Percentiles rank a stretch among this genome's conserved stretches.
These are phyloP conservation scores for Troides oblongomaculatus DNA, from an alignment of 2,888 invertebrate species.

Conservation along the genomic window DNA sequence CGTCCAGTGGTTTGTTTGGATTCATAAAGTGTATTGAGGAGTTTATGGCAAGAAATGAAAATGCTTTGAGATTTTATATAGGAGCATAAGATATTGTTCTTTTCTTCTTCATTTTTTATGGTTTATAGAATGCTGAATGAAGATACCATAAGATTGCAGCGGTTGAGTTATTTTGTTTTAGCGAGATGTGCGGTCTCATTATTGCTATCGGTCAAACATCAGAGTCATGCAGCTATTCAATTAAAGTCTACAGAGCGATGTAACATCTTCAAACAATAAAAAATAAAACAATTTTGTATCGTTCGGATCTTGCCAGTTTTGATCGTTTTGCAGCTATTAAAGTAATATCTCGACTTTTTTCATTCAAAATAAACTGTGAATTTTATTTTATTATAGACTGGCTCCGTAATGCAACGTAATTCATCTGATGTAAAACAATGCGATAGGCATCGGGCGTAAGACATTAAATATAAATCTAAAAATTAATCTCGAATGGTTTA, in stretches of 20 bases:
- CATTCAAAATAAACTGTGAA: conserved; percentile 59
- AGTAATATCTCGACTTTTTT: conserved; percentile 56
- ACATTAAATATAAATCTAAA: conserved; percentile 65
- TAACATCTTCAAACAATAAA: conserved; percentile 58
- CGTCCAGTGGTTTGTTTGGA: background rate
- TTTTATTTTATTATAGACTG: conserved; percentile 62
- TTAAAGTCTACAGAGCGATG: conserved; percentile 63
- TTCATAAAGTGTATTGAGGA: background rate
- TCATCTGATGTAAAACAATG: conserved; percentile 71
- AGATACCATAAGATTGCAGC: conserved; percentile 26
- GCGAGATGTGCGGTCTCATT: conserved; percentile 60
- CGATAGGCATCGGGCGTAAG: conserved; percentile 64
- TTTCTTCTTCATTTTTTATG: background rate
- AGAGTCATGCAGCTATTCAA: conserved; percentile 67
- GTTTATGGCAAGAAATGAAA: background rate
- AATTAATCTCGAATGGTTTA: conserved; percentile 53
- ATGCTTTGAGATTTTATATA: background rate
- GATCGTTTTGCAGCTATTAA: conserved; percentile 70
- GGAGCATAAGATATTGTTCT: background rate
- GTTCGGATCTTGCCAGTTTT: conserved; percentile 54
- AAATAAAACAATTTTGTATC: conserved; percentile 59
- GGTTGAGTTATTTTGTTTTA: conserved; percentile 23
- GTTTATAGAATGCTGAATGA: background rate
- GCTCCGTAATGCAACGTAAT: conserved; percentile 60
- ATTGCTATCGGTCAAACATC: conserved; percentile 69